These are phyloP conservation scores for Rhynchonycteris naso DNA, from an alignment of 2,797 vertebrate species.

Conservation along the genomic window DNA sequence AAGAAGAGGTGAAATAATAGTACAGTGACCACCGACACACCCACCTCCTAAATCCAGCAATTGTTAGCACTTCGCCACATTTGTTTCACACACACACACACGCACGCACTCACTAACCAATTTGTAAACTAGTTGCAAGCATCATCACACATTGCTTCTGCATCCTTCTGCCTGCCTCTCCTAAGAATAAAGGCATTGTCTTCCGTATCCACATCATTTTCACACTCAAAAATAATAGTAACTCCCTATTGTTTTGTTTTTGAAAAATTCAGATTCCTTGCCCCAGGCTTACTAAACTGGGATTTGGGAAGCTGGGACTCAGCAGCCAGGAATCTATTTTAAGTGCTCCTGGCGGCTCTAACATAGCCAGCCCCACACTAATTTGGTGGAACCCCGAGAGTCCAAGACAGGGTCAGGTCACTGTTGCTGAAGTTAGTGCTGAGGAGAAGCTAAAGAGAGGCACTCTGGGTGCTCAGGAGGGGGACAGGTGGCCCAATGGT, in stretches of 20 bases:
- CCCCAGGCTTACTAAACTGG: neutral
- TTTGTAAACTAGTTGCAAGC: neutral
- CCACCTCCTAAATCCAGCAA: neutral
- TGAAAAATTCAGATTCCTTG: neutral
- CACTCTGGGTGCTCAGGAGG: neutral
- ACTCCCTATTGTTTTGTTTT: neutral
- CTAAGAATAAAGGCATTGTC: neutral
- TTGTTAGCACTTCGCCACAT: neutral
- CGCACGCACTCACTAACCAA: neutral
- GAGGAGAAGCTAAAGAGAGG: neutral
- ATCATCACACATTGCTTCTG: neutral
- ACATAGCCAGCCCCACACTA: neutral
- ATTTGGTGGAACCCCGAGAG: neutral
- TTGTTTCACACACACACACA: neutral
- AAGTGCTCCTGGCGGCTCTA: too few species aligned
- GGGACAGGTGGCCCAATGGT: neutral
- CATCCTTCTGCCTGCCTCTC: neutral
- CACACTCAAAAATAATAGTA: neutral
- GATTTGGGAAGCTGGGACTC: neutral
- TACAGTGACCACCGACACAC: neutral
- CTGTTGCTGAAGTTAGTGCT: neutral
- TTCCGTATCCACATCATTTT: neutral
- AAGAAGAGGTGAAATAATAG: neutral
- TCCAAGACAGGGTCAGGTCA: neutral
- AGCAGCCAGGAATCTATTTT: neutral